These are phyloP conservation scores for Heliconius congener DNA, from an alignment of 1,140 invertebrate genomes.

Conservation along the genomic window DNA sequence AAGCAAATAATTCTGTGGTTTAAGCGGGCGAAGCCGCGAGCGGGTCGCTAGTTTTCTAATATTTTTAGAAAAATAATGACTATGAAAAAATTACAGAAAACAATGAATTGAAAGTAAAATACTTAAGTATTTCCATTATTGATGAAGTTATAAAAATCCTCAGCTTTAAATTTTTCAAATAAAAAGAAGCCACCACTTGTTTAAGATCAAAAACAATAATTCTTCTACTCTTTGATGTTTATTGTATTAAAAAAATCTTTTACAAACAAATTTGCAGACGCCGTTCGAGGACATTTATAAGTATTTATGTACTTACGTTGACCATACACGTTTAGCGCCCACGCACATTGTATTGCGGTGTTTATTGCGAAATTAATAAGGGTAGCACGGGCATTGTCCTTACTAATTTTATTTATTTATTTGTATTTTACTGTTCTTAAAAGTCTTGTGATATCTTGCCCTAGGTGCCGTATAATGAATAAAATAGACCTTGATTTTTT, in stretches of 20 bases:
- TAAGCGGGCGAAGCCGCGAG: too few relatives aligned
- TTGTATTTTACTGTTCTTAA: neutral
- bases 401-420: constrained; percentile 17
- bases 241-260: constrained; percentile 12
- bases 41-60: too few relatives aligned
- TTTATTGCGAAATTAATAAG: neutral
- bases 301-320: constrained; percentile 11
- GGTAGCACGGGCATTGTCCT: neutral
- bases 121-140: neutral
- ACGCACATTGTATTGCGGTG: neutral
- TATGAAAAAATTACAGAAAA: too few relatives aligned
- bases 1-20: too few relatives aligned
- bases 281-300: constrained; percentile 1
- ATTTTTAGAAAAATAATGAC: too few relatives aligned
- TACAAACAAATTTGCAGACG: constrained; percentile 15
- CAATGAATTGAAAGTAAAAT: neutral
- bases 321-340: constrained; percentile 24
- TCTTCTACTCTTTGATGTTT: constrained; percentile 6
- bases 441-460: too few relatives aligned
- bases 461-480: too few relatives aligned
- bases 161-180: neutral
- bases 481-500: too few relatives aligned
- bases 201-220: neutral
- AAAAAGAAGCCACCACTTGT: neutral
- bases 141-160: neutral